Evolutionary conservation across 1,140 invertebrate species (phyloP).

Genomic region (Daktulosphaira vitifoliae): DNA sequence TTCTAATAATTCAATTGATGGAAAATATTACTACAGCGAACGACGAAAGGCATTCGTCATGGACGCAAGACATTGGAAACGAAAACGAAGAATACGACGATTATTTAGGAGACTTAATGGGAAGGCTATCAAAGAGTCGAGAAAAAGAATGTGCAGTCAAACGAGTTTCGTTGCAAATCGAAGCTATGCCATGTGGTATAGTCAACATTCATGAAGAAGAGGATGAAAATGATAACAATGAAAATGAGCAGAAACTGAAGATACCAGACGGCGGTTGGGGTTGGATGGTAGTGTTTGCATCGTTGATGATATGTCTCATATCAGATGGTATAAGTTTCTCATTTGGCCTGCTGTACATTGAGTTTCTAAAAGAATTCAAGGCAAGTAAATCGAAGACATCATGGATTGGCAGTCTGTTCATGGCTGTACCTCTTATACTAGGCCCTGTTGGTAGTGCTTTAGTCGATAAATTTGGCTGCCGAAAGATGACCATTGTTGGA

Average conservation of each 20-base stretch:
- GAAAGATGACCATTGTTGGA: constrained; percentile 43
- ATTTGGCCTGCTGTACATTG: constrained; percentile 79
- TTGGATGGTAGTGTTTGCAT: constrained; percentile 79
- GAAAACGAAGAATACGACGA: constrained; percentile 15
- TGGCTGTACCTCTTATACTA: constrained; percentile 75
- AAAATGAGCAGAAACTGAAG: constrained; percentile 44
- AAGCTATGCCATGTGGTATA: neutral
- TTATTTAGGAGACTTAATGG: neutral
- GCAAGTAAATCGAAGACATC: constrained; percentile 73
- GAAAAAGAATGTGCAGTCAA: neutral
- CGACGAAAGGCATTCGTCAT: neutral
- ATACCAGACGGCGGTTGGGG: constrained; percentile 70
- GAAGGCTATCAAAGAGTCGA: neutral
- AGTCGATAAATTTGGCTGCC: constrained; percentile 78
- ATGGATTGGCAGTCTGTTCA: constrained; percentile 80
- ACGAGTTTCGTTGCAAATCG: constrained; percentile 7
- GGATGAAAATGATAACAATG: neutral
- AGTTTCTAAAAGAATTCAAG: constrained; percentile 76
- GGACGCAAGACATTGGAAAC: neutral
- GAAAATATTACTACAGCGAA: neutral
- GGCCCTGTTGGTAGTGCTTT: constrained; percentile 79
- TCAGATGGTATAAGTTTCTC: constrained; percentile 92
- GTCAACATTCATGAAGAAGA: neutral
- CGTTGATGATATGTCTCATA: constrained; percentile 79
- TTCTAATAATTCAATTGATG: neutral